phyloP scores from a whole-genome alignment of 1,140 invertebrate genomes.

The Drosophila bipectinata region DNA sequence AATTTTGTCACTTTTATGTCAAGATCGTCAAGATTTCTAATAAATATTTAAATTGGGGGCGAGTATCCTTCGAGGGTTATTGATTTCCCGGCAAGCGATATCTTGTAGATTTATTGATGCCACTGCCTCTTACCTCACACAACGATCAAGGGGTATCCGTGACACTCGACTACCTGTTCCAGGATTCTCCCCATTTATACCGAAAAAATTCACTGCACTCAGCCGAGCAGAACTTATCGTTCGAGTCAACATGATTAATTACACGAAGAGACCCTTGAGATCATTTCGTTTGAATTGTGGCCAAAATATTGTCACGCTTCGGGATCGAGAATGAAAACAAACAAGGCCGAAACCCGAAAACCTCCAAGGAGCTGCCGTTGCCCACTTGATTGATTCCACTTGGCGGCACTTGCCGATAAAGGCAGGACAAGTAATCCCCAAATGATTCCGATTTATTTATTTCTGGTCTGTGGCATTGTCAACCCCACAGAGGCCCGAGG shows the following conservation, averaged over 20 bases:
- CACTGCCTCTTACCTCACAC: slow-evolving; percentile 34
- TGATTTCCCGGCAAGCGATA: slow-evolving; percentile 60
- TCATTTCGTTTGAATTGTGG: slow-evolving; percentile 69
- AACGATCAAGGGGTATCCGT: slow-evolving; percentile 14
- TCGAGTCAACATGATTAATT: slow-evolving; percentile 51
- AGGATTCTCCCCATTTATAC: slow-evolving; percentile 2
- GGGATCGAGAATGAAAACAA: slow-evolving; percentile 38
- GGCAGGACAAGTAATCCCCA: slow-evolving; percentile 48
- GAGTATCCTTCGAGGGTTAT: slow-evolving; percentile 25
- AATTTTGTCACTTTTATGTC: slow-evolving; percentile 74
- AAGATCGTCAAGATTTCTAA: slow-evolving; percentile 26
- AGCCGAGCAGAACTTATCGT: slow-evolving; percentile 49
- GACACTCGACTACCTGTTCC: slow-evolving; percentile 38
- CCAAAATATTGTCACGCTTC: slow-evolving; percentile 81
- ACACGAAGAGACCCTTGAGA: slow-evolving; percentile 42
- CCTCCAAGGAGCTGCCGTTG: slow-evolving; percentile 63
- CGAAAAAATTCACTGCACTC: slow-evolving; percentile 39
- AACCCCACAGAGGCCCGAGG: slow-evolving; percentile 4
- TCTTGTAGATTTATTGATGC: slow-evolving; percentile 63
- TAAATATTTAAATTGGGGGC: slow-evolving; percentile 67
- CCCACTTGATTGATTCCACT: slow-evolving; percentile 75
- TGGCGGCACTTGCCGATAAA: slow-evolving; percentile 76
- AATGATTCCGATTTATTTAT: slow-evolving; percentile 59
- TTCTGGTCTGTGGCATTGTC: slow-evolving; percentile 40
- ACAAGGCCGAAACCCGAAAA: slow-evolving; percentile 14